A percentile compares a stretch with the other conserved stretches of the same genome.
phyloP scores from a whole-genome alignment of 2,113 vertebrate species.

The Archocentrus centrarchus region DNA sequence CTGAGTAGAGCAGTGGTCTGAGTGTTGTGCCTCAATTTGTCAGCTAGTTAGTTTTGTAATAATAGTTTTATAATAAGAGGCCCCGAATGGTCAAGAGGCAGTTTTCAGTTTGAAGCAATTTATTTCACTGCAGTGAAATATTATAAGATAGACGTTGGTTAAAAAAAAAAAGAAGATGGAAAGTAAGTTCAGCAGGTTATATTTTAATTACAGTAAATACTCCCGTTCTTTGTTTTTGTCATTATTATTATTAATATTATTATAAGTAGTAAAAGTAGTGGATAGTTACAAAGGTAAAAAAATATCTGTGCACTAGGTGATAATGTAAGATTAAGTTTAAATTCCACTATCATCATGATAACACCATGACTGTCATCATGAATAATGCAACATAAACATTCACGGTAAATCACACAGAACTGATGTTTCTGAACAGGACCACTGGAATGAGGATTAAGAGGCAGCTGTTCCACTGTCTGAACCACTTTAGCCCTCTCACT shows the following conservation, averaged over 20 bases:
- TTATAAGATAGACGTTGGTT: background rate
- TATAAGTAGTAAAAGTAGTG: background rate
- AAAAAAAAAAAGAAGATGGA: fast-evolving
- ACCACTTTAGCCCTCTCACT: slow-evolving; percentile 12
- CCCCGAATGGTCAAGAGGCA: background rate
- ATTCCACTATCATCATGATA: background rate
- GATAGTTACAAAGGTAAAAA: background rate
- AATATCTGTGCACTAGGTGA: background rate
- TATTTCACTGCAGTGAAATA: background rate
- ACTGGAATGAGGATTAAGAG: slow-evolving; percentile 25
- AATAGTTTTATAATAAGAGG: slow-evolving; percentile 3
- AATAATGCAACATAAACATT: background rate
- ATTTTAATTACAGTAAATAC: background rate
- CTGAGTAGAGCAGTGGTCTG: background rate
- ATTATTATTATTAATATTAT: background rate
- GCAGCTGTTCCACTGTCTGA: slow-evolving; percentile 22
- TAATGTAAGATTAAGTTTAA: background rate
- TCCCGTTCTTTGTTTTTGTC: fast-evolving
- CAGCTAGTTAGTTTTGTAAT: background rate
- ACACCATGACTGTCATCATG: background rate
- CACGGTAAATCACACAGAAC: background rate
- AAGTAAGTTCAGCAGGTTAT: background rate
- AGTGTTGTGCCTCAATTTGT: background rate
- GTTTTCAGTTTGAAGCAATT: background rate
- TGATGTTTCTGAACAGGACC: background rate